phyloP scores from a whole-genome alignment of 2,888 invertebrate genomes.

The Andrena praecox region DNA sequence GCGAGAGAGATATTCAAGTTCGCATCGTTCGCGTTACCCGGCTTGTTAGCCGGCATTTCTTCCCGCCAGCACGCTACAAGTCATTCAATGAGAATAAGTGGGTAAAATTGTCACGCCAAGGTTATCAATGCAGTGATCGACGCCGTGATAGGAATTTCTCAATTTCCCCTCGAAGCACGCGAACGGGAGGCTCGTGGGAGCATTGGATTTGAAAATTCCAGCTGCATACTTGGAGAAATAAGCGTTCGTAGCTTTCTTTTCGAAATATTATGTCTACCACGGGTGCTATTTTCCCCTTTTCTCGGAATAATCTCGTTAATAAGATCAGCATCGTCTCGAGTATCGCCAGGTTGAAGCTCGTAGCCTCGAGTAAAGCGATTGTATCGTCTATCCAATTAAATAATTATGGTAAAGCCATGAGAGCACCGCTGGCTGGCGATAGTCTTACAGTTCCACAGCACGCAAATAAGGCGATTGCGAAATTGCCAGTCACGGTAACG shows the following conservation, averaged over 20 bases:
- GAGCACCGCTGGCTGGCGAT: slow-evolving; percentile 5
- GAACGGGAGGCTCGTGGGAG: background rate
- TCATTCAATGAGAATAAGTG: background rate
- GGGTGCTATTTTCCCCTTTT: background rate
- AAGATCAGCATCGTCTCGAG: background rate
- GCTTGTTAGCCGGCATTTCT: no score
- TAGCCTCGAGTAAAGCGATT: slow-evolving; percentile 11
- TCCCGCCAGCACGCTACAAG: background rate
- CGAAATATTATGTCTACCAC: no score
- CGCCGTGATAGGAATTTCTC: background rate
- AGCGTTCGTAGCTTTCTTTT: background rate
- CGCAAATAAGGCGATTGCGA: slow-evolving; percentile 10
- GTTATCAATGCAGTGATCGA: background rate
- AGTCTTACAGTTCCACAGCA: slow-evolving; percentile 9
- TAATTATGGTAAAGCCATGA: slow-evolving; percentile 24
- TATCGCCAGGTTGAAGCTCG: slow-evolving; percentile 1
- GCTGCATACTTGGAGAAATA: background rate
- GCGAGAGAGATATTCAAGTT: no score
- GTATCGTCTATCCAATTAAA: slow-evolving; percentile 30
- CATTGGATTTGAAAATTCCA: background rate
- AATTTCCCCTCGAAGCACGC: background rate
- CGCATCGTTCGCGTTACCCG: background rate
- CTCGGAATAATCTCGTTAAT: slow-evolving; percentile 18
- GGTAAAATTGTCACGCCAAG: background rate
- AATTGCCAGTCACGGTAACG: slow-evolving; percentile 9